These are phyloP conservation scores for Diplosoma virens DNA, from an alignment of 23 tunicate species.

Conservation along the genomic window DNA sequence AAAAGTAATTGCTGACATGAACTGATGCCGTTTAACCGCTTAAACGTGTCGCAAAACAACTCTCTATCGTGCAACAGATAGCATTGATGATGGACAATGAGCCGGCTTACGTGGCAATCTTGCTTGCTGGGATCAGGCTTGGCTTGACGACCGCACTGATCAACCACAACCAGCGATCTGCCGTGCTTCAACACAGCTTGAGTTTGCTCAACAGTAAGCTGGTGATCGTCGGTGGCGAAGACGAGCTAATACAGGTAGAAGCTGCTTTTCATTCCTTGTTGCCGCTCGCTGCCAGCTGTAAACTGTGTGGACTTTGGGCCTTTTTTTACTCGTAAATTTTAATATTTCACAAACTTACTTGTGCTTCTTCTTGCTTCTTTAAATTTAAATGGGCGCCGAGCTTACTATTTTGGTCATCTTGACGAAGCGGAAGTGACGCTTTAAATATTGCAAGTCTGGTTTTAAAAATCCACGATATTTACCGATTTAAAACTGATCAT, in stretches of 20 bases:
- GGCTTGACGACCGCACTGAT: slow-evolving; percentile 6
- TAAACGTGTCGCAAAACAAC: not conserved
- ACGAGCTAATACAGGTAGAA: not conserved
- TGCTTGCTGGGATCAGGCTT: not conserved
- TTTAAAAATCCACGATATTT: too few species aligned
- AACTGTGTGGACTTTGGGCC: too few species aligned
- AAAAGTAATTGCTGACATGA: not conserved
- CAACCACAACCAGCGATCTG: slow-evolving; percentile 6
- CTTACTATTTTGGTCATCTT: too few species aligned
- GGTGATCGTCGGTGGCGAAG: not conserved
- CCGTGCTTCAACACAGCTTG: not conserved
- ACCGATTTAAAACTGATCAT: too few species aligned
- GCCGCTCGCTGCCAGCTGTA: too few species aligned
- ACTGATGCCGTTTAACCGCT: not conserved
- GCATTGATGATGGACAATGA: slow-evolving; percentile 3
- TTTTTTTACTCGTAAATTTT: too few species aligned
- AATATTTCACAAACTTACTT: too few species aligned
- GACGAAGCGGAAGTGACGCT: too few species aligned
- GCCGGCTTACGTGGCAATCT: not conserved
- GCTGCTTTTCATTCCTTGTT: too few species aligned
- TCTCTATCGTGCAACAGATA: not conserved
- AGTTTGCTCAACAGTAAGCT: not conserved
- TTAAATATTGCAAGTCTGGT: too few species aligned
- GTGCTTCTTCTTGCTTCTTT: too few species aligned
- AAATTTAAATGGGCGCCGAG: too few species aligned